Percentiles rank a stretch among this genome's conserved stretches.
phyloP scores from a whole-genome alignment of 2,797 vertebrate genomes.

The Gallirallus australis region DNA sequence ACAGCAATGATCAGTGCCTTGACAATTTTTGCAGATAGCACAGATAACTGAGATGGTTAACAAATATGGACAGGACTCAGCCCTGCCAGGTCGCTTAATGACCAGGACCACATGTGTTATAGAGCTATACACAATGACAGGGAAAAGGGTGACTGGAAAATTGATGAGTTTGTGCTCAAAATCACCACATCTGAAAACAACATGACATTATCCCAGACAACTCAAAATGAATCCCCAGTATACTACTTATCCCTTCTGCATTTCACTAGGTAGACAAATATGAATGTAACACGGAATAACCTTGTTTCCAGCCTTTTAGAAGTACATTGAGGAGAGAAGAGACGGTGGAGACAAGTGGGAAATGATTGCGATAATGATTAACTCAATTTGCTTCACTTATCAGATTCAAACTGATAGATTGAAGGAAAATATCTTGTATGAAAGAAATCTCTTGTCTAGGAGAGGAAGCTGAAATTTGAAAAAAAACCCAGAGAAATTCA shows the following conservation, averaged over 20 bases:
- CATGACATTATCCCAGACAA: neutral
- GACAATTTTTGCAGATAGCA: neutral
- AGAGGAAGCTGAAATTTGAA: neutral
- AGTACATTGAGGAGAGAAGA: neutral
- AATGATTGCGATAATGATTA: neutral
- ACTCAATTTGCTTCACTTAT: conserved; percentile 18
- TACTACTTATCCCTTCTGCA: neutral
- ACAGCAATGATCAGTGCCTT: neutral
- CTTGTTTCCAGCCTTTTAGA: neutral
- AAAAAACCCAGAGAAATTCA: neutral
- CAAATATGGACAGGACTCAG: neutral
- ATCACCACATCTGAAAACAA: neutral
- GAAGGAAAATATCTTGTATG: neutral
- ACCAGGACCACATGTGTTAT: neutral
- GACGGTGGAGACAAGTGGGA: neutral
- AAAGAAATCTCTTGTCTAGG: neutral
- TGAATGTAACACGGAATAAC: neutral
- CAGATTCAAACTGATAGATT: neutral
- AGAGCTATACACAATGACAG: neutral
- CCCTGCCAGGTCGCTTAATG: neutral
- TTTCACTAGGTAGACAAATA: neutral
- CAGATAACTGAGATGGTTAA: neutral
- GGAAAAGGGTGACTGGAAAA: neutral
- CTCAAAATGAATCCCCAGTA: neutral
- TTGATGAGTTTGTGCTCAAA: neutral